Base-by-base conservation (phyloP, 2,888 invertebrate species). In the Pristionchus fissidentatus region DNA sequence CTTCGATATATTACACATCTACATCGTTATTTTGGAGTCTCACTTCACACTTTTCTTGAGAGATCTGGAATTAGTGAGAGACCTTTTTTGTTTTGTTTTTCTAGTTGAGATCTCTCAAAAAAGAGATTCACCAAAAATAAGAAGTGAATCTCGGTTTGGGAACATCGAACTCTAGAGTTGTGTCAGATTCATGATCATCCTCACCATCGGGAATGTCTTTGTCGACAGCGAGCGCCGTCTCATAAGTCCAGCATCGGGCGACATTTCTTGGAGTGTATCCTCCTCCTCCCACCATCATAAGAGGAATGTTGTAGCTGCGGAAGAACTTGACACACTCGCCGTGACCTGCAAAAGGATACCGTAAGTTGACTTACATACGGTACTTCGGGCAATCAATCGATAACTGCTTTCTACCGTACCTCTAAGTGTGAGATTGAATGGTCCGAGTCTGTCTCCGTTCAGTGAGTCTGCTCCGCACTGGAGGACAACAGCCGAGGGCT, bases 381-480 rank as follows among this genome's bases (percentile, higher is more conserved):
- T 62, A 62, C 3, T 32, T 73, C 35, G 49, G 4, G 1, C 0
- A 35, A 26, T 0, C n/a, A 7, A 73, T 73, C 26, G 13, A 1
- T 8, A 73, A 73, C 46, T 73, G 46, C n/a, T 15, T 46, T 46
- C 10, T 73, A 49, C 22, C 75, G 75, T 77, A 88, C 88, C 88
- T 84, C 84, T 86, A 35, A 92, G 86, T 1, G 92, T 92, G 80
- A 92, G 85, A 84, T 92, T 98, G 93, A 94, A 99, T 97, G 93
- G 98, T 97, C 78, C 98, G 83, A 99, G 94, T 88, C 99, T 95
- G 93, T 99, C 99, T 93, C 96, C 96, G 80, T 98, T 97, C 38
- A 99, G 94, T 0, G 99, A 99, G 93, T 99, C 99, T 19, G 99
- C 99, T 7, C 99, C 99, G 93, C 99, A 99, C 93, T 99, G 99